Evolutionary conservation across 2,797 vertebrate species (phyloP).

Genomic region (Pangasius mekongensis): DNA sequence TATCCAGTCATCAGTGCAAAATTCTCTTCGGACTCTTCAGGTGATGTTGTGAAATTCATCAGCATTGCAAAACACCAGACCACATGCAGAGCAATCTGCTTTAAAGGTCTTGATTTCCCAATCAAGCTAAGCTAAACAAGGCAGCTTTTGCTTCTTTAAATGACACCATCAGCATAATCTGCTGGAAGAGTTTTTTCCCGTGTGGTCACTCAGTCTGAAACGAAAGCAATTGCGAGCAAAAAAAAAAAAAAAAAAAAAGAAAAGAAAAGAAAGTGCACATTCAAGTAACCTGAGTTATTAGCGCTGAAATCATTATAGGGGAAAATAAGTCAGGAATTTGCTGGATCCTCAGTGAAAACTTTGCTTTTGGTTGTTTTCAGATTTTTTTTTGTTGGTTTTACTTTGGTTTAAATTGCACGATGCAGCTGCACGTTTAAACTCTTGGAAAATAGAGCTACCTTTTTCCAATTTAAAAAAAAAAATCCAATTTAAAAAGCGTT

Average conservation of each 20-base stretch:
- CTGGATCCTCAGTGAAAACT: not conserved
- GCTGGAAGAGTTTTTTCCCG: slow-evolving; percentile 69
- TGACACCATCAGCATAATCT: slow-evolving; percentile 75
- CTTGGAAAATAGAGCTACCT: too few relatives aligned
- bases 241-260: not conserved
- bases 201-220: slow-evolving; percentile 66
- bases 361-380: not conserved
- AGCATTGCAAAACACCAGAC: slow-evolving; percentile 33
- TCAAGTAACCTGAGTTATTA: not conserved
- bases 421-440: too few relatives aligned
- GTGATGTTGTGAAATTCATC: slow-evolving; percentile 68
- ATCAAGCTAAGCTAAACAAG: slow-evolving; percentile 70
- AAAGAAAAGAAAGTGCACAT: not conserved
- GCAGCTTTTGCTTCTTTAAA: slow-evolving; percentile 64
- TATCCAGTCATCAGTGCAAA: not conserved
- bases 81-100: slow-evolving; percentile 65
- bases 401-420: not conserved
- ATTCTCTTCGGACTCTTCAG: slow-evolving; percentile 51
- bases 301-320: not conserved
- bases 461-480: not conserved
- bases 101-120: slow-evolving; percentile 72
- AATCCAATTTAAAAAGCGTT: not conserved
- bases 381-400: not conserved
- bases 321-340: not conserved
- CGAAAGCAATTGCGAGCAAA: slow-evolving; percentile 12